Conservation (phyloP, 1,140 invertebrate species). For the Ectropis grisescens region DNA sequence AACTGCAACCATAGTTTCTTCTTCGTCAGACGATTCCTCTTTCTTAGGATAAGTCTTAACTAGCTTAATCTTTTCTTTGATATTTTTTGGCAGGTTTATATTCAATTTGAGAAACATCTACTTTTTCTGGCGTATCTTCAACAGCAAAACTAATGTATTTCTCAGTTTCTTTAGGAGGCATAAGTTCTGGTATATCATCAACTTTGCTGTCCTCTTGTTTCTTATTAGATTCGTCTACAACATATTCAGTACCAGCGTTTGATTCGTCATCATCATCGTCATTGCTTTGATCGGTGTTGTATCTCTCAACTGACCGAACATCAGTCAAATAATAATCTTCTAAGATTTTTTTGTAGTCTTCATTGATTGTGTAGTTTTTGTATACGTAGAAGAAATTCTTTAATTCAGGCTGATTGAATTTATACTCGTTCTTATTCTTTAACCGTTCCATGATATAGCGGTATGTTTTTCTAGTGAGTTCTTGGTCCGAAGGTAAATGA, state of each 20-base stretch:
- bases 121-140: constrained; percentile 62
- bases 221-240: constrained; percentile 29
- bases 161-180: constrained; percentile 41
- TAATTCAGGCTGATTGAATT: constrained; percentile 71
- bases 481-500: constrained; percentile 68
- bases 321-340: constrained; percentile 73
- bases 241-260: constrained; percentile 24
- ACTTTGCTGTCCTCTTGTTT: constrained; percentile 35
- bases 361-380: constrained; percentile 73
- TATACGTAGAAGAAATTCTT: constrained; percentile 77
- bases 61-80: constrained; percentile 64
- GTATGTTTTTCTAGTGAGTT: constrained; percentile 59
- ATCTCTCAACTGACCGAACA: constrained; percentile 70
- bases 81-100: constrained; percentile 65
- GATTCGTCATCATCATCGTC: constrained; percentile 40
- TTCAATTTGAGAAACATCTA: constrained; percentile 37
- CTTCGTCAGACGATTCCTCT: constrained; percentile 58
- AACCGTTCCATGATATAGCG: constrained; percentile 62
- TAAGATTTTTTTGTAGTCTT: constrained; percentile 72
- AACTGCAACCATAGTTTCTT: constrained; percentile 73
- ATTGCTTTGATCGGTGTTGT: constrained; percentile 39
- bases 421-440: constrained; percentile 69
- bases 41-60: constrained; percentile 63
- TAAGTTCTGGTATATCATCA: constrained; percentile 52
- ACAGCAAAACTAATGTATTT: constrained; percentile 62